Percentiles rank a stretch among this genome's conserved stretches.
Conservation (phyloP, 2,113 vertebrate genomes). For the Lipophrys pholis region DNA sequence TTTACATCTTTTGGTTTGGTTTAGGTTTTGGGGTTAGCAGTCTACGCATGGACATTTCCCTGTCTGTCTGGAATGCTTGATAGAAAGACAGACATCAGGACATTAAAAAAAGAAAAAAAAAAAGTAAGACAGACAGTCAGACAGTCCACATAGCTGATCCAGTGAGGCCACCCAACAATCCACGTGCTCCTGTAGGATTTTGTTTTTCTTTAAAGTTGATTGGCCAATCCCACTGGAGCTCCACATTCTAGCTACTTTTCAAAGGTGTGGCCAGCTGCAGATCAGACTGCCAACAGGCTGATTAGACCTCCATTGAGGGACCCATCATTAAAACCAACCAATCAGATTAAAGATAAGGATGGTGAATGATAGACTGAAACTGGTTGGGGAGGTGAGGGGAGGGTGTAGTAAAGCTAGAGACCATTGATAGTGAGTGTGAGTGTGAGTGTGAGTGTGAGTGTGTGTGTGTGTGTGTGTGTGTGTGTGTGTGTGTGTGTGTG, state of each 20-base stretch:
- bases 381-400: slow-evolving; percentile 45
- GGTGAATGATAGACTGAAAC: slow-evolving; percentile 70
- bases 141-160: slow-evolving; percentile 73
- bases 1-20: slow-evolving; percentile 41
- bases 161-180: slow-evolving; percentile 80
- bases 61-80: slow-evolving; percentile 73
- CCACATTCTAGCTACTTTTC: slow-evolving; percentile 80
- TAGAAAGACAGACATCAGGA: slow-evolving; percentile 74
- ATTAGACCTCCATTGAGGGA: slow-evolving; percentile 84
- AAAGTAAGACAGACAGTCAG: slow-evolving; percentile 39
- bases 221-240: slow-evolving; percentile 86
- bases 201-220: slow-evolving; percentile 80
- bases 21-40: slow-evolving; percentile 65
- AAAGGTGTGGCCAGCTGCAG: slow-evolving; percentile 76
- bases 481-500: slow-evolving; percentile 34
- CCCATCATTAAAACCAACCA: slow-evolving; percentile 85
- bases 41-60: slow-evolving; percentile 53
- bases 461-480: background rate
- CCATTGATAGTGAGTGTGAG: slow-evolving; percentile 78
- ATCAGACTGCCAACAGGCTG: slow-evolving; percentile 83
- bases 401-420: slow-evolving; percentile 84
- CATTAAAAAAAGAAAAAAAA: background rate
- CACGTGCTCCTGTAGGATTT: slow-evolving; percentile 75
- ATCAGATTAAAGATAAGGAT: slow-evolving; percentile 83
- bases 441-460: slow-evolving; percentile 2